Base-by-base conservation (phyloP, 2,888 invertebrate genomes). In the Thymelicus sylvestris region DNA sequence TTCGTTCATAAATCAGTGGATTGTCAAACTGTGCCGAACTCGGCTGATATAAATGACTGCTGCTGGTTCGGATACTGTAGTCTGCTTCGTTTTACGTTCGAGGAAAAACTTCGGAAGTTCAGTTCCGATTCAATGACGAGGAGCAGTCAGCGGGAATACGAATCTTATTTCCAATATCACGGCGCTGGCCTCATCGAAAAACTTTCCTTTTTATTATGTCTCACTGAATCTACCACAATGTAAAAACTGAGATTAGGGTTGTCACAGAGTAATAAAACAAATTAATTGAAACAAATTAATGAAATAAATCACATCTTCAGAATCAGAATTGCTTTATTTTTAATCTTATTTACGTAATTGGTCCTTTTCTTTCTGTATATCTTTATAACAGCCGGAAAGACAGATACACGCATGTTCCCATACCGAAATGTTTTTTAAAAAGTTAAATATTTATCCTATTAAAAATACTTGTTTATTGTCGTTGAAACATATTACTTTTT, bases 21-120 rank as follows among this genome's bases (percentile, higher is more conserved):
- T 80, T 87, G 90, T 89, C 91, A 88, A 89, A 89, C 84, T 83
- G 82, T 77, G 79, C 81, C 80, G 78, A 81, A 81, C 81, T 77
- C 80, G 83, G 79, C 81, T 75, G 80, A 83, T 81, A 90, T 89
- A 89, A 89, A 90, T 91, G 85, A 86, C 87, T 76, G 79, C 80
- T 76, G 79, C 80, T 80, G 80, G 77, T 78, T 72, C 74, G 74
- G 74, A 77, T 78, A 79, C 77, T 81, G 82, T 80, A 78, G 60
- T 71, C 67, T 71, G 73, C 66, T 75, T 72, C 75, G 74, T 74
- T 78, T 76, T 62, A 73, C 75, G 71, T 76, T 74, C 72, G 72
- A 72, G 74, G 71, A 70, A 76, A 75, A 76, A 74, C 66, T 75
- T 75, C 55, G 48, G 62, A 66, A 72, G 69, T 71, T 69, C 55